Evolutionary conservation across 2,888 invertebrate species (phyloP).

Genomic region (Hypolimnas misippus): DNA sequence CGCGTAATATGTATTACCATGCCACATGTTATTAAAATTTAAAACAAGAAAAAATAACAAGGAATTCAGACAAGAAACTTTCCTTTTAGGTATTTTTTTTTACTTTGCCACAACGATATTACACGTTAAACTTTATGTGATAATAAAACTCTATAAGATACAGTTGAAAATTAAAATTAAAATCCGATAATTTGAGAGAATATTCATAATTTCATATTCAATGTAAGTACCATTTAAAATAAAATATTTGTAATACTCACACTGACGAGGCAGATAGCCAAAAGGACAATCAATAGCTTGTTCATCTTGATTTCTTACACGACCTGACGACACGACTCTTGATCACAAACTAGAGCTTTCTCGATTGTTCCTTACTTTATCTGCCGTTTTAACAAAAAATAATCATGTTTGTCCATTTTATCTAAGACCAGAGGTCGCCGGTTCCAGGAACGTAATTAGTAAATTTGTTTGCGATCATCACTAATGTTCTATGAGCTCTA

Average conservation of each 20-base stretch:
- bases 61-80: too few relatives aligned
- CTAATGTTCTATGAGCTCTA: constrained; percentile 38
- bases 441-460: constrained; percentile 54
- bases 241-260: constrained; percentile 52
- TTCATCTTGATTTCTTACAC: constrained; percentile 60
- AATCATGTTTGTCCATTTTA: constrained; percentile 50
- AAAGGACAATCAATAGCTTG: constrained; percentile 60
- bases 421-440: constrained; percentile 53
- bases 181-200: too few relatives aligned
- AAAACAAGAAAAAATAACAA: too few relatives aligned
- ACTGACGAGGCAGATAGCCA: constrained; percentile 66
- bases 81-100: too few relatives aligned
- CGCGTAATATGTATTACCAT: too few relatives aligned
- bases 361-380: constrained; percentile 48
- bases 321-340: constrained; percentile 48
- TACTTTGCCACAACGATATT: too few relatives aligned
- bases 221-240: background rate
- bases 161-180: too few relatives aligned
- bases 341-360: constrained; percentile 49
- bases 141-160: too few relatives aligned
- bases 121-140: too few relatives aligned
- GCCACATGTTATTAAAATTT: too few relatives aligned
- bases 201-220: too few relatives aligned
- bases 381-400: constrained; percentile 34
- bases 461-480: constrained; percentile 51